A percentile compares a stretch with the other conserved stretches of the same genome.
phyloP scores from a whole-genome alignment of 2,797 vertebrate species.

The Acropternis orthonyx region DNA sequence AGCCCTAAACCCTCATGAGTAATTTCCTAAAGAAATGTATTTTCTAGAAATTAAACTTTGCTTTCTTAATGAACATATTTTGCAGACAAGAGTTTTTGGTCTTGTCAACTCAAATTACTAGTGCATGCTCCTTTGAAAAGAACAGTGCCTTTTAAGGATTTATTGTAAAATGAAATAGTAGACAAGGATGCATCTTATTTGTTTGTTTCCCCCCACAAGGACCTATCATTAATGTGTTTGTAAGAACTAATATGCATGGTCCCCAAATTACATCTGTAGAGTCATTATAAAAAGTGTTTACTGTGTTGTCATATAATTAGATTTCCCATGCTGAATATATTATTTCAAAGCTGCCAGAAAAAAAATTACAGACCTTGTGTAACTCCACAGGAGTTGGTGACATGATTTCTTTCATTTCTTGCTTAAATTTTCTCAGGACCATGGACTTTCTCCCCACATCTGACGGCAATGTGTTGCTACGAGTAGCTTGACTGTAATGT shows the following conservation, averaged over 20 bases:
- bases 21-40: slow-evolving; percentile 40
- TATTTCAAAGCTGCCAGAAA: slow-evolving; percentile 28
- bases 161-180: slow-evolving; percentile 9
- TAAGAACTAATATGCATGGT: slow-evolving; percentile 28
- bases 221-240: slow-evolving; percentile 36
- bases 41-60: slow-evolving; percentile 56
- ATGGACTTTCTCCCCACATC: slow-evolving; percentile 91
- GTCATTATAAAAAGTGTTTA: slow-evolving; percentile 53
- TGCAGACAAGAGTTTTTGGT: slow-evolving; percentile 9
- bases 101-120: slow-evolving; percentile 30
- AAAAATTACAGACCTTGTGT: slow-evolving; percentile 86
- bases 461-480: slow-evolving; percentile 94
- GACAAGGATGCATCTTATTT: slow-evolving; percentile 23
- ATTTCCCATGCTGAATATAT: slow-evolving; percentile 13
- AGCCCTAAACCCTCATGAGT: neutral
- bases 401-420: slow-evolving; percentile 95
- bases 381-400: slow-evolving; percentile 96
- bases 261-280: slow-evolving; percentile 26
- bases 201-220: slow-evolving; percentile 20
- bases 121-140: neutral
- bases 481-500: slow-evolving; percentile 86
- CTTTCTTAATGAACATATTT: slow-evolving; percentile 46
- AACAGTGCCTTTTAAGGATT: slow-evolving; percentile 37
- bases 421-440: slow-evolving; percentile 93
- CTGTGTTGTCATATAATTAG: slow-evolving; percentile 29